Evolutionary conservation across 2,888 invertebrate species (phyloP), one percentile per base, ranked within the genome.

Genomic region (Eremobia ochroleuca): DNA sequence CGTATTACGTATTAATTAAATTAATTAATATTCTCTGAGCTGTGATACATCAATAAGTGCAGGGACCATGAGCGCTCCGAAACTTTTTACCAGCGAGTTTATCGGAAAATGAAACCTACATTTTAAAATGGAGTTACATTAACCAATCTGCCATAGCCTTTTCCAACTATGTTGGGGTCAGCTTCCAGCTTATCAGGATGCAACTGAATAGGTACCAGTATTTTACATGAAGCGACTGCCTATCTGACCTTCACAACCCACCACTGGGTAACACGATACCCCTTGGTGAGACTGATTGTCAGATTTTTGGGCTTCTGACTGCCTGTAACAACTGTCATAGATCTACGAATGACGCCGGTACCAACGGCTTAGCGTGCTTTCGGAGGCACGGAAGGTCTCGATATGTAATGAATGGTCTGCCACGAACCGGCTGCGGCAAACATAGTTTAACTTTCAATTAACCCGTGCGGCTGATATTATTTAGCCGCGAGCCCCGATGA

Each of bases 11-110:
- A 62, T 69, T 66, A 67, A 70, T 59, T 69, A 3, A 69, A 73
- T 85, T 64, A 85, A 85, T 85, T 76, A 62, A 76, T 62, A 70
- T 81, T 73, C 66, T 64, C 18, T 76, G 69, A 76, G 55, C 66
- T 62, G 28, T 37, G 34, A 80, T 85, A 73, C 46, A 64, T 73
- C 58, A 34, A 70, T 74, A 52, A 13, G 13, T 58, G 40, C 21
- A 61, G 81, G 73, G 69, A 70, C 81, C 73, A 80, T 31, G 55
- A 62, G n/a, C 1, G n/a, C 9, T 31, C 40, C 4, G 25, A 37
- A 52, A 46, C 31, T 37, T 34, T 11, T 37, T 13, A 9, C 46
- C n/a, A 55, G 25, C 13, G n/a, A 28, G 43, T 52, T 52, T 46
- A 58, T 46, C 15, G 9, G 46, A 34, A 77, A 77, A 65, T 64